Base-by-base conservation (phyloP, 2,797 vertebrate genomes). In the Falco berigora region DNA sequence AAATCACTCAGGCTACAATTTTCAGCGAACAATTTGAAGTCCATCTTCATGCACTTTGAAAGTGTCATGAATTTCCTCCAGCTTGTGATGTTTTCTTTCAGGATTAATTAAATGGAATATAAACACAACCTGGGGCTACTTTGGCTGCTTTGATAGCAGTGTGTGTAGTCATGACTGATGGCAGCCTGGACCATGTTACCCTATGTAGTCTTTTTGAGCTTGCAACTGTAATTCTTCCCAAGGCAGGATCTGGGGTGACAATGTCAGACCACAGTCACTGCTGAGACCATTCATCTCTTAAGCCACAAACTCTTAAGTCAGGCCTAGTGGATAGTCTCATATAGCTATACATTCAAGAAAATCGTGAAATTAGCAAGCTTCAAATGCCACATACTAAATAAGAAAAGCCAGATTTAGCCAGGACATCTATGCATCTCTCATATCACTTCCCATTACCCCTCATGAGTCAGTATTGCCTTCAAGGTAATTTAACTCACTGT, bases 401-500 rank as follows among this genome's bases (percentile, higher is more conserved):
- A 53, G 47, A 68, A 73, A 63, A 62, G 36, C 17, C 59, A 93
- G 24, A 82, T 82, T 96, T 93, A 94, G 63, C 52, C 32, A 85
- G 40, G 67, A 82, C 52, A 15, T 40, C n/a, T 23, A 42, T 58
- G 49, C 19, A 71, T 68, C 74, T 88, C 82, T 69, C 25, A 58
- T 55, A 92, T 62, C 63, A 78, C 49, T 93, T 87, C 38, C 61
- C 42, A 52, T 89, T 87, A 78, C 75, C 61, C 49, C 19, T 75
- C 25, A 23, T 77, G 84, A 91, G 84, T 90, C 81, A 94, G 78
- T 89, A 24, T 17, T 93, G 52, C 90, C 90, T 91, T 89, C 49
- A 93, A 96, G 68, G 90, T 93, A 92, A 95, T 95, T 95, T 94
- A 96, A 91, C 88, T 96, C 40, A 49, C 81, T 89, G 86, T 72